Percentiles rank a stretch among this genome's conserved stretches.
Evolutionary conservation across 2,113 vertebrate species (phyloP).

Genomic region (Trochalopteron elliotii): DNA sequence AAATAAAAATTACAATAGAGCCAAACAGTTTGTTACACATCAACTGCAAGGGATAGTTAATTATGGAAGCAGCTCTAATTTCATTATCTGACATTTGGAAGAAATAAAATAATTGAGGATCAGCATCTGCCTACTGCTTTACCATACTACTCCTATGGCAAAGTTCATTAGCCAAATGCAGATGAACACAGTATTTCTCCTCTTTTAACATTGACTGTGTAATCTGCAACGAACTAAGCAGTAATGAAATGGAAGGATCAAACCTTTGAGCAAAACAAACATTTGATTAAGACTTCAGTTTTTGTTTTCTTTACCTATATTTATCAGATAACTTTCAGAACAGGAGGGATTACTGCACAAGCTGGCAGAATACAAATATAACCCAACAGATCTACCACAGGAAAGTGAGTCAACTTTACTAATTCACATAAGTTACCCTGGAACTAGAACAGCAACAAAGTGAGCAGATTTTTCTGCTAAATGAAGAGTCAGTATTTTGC

Average conservation of each 20-base stretch:
- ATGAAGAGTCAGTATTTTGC: neutral
- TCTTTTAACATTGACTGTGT: neutral
- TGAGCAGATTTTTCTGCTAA: neutral
- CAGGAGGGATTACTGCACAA: neutral
- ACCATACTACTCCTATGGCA: neutral
- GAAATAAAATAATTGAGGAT: neutral
- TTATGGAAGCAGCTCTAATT: neutral
- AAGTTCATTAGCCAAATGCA: neutral
- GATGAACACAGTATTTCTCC: neutral
- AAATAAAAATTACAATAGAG: neutral
- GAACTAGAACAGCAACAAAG: neutral
- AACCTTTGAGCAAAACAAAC: neutral
- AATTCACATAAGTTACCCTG: neutral
- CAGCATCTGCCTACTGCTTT: neutral
- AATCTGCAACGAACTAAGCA: neutral
- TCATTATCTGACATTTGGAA: neutral
- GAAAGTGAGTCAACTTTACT: neutral
- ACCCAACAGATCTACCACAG: neutral
- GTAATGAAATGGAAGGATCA: neutral
- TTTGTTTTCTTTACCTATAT: neutral
- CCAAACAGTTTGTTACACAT: neutral
- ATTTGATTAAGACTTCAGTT: neutral
- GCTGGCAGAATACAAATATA: neutral
- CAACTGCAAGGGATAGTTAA: neutral
- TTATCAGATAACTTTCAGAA: neutral